phyloP scores from a whole-genome alignment of 2,113 vertebrate species.

The Ibidorhyncha struthersii region DNA sequence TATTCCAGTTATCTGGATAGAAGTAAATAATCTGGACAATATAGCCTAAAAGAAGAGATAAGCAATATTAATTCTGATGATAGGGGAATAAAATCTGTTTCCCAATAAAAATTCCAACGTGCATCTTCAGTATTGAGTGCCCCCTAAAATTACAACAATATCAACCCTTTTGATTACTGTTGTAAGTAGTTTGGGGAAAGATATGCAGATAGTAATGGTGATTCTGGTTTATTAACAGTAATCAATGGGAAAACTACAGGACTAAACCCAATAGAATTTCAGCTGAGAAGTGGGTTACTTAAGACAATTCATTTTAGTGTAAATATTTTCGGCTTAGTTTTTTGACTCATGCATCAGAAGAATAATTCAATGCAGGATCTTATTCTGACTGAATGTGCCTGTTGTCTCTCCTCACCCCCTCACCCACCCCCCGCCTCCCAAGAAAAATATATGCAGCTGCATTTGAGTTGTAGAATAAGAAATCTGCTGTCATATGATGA shows the following conservation, averaged over 20 bases:
- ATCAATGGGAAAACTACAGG: neutral
- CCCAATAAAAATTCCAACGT: neutral
- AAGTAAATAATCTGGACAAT: neutral
- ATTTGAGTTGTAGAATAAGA: neutral
- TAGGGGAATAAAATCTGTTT: neutral
- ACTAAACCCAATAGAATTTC: neutral
- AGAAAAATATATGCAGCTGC: neutral
- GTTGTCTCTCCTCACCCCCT: rapidly evolving
- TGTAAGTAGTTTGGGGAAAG: neutral
- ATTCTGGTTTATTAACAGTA: neutral
- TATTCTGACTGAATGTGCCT: neutral
- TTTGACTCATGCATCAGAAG: neutral
- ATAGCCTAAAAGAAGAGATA: neutral
- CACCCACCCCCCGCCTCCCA: rapidly evolving
- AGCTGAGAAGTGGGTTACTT: neutral
- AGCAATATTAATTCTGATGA: neutral
- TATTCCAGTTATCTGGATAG: neutral
- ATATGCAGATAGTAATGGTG: neutral
- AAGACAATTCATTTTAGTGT: neutral
- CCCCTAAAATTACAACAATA: neutral
- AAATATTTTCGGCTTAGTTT: neutral
- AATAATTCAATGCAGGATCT: neutral
- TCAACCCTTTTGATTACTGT: neutral
- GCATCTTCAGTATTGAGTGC: too few species aligned
- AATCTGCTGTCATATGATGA: neutral